These are phyloP conservation scores for Larimichthys polyactis DNA, from an alignment of 2,113 vertebrate genomes.

Conservation along the genomic window DNA sequence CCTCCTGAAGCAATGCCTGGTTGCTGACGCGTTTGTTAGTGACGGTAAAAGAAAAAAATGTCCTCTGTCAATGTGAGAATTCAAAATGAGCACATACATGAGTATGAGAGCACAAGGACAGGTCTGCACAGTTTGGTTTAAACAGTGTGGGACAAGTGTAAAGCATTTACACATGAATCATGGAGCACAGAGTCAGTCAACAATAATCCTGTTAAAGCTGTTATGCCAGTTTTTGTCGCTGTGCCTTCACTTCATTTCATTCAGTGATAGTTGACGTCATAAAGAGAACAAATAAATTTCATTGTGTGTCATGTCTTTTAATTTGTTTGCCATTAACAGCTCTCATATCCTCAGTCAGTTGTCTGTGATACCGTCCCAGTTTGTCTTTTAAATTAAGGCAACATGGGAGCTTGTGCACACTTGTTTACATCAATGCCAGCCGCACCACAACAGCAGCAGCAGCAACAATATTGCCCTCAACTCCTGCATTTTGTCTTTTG, in stretches of 20 bases:
- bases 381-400: constrained; percentile 45
- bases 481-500: constrained; percentile 42
- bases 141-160: constrained; percentile 23
- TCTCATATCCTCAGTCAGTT: neutral
- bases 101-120: neutral
- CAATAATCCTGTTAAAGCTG: constrained; percentile 44
- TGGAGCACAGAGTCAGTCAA: constrained; percentile 11
- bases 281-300: neutral
- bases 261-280: neutral
- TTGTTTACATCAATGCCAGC: constrained; percentile 11
- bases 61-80: constrained; percentile 9
- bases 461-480: neutral
- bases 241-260: neutral
- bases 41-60: constrained; percentile 15
- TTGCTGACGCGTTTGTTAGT: constrained; percentile 4
- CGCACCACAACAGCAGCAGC: neutral
- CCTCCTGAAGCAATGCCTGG: constrained; percentile 5
- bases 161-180: constrained; percentile 28
- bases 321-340: neutral
- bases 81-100: neutral
- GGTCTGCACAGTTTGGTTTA: neutral
- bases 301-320: neutral
- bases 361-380: constrained; percentile 1
- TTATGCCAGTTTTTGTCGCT: constrained; percentile 14
- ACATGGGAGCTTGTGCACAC: constrained; percentile 41